Evolutionary conservation across 2,113 vertebrate genomes (phyloP), one percentile per base, ranked within the genome.

Genomic region (Electrona antarctica): DNA sequence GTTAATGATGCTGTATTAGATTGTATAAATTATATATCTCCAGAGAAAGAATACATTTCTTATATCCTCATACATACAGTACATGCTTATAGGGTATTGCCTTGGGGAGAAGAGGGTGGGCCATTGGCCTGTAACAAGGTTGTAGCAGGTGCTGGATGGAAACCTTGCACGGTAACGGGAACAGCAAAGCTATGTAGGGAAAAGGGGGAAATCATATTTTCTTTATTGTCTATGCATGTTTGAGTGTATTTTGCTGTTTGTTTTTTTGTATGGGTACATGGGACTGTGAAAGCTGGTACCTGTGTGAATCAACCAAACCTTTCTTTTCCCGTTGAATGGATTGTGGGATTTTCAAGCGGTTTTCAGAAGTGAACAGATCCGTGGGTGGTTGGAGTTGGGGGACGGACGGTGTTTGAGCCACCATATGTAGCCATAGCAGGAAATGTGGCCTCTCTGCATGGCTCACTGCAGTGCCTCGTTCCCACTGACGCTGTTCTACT

Each of bases 361-460:
- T 12, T 54, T 12, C 51, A 13, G 2, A 14, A 6, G 10, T 54
- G 9, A 51, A 1, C 10, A 21, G 46, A 3, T 7, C 0, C 7
- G 13, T 8, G 21, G 7, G 54, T 8, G 10, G 57, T 28, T 49
- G 45, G 56, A 28, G 15, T 33, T 14, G 46, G 21, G 54, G 8
- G 48, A 50, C 67, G 47, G 58, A 61, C 61, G 68, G 62, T 48
- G 28, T 46, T 15, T 69, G 64, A 69, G 49, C 28, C 52, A 66
- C 68, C 73, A 69, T 75, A 71, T 78, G 76, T 29, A 59, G 62
- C 52, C 48, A 28, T 7, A 8, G 28, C 67, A 60, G 79, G 45
- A 77, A 80, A 74, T 60, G 66, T 73, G 80, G 77, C 56, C 56
- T 73, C 78, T 82, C 77, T 67, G 78, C 79, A 71, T 84, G 79